Percentiles rank a stretch among this genome's conserved stretches.
These are phyloP conservation scores for Lanistes nyassanus DNA, from an alignment of 1,140 invertebrate species.

Conservation along the genomic window DNA sequence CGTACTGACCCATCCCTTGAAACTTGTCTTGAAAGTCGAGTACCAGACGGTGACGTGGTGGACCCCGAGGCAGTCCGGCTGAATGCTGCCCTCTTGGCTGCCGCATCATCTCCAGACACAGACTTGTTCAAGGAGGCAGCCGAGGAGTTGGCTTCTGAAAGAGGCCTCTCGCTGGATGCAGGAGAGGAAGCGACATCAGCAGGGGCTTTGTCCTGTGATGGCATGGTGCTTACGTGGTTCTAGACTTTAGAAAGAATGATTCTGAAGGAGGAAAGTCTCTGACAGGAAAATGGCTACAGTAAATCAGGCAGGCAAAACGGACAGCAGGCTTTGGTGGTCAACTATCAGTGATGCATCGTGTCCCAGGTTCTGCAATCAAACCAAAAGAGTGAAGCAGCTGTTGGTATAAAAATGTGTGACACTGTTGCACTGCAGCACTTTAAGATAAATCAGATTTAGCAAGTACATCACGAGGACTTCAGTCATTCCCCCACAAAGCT, in stretches of 20 bases:
- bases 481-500: conserved; percentile 1
- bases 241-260: not conserved
- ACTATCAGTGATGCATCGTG: no score
- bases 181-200: conserved; percentile 2
- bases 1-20: conserved; percentile 12
- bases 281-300: not conserved
- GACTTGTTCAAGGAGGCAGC: not conserved
- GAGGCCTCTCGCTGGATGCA: not conserved
- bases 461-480: conserved; percentile 2
- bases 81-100: not conserved
- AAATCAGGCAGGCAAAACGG: not conserved
- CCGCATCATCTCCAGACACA: not conserved
- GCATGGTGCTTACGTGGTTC: not conserved
- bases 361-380: not conserved
- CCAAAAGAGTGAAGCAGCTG: not conserved
- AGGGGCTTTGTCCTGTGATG: not conserved
- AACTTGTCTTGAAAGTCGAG: conserved; percentile 9
- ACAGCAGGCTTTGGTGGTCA: not conserved
- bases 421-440: not conserved
- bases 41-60: not conserved
- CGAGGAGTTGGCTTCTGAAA: not conserved
- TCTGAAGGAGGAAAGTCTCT: not conserved
- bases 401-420: no score
- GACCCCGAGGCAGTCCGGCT: not conserved
- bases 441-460: not conserved